Evolutionary conservation across 2,113 vertebrate genomes (phyloP).

Genomic region (Pantherophis guttatus): DNA sequence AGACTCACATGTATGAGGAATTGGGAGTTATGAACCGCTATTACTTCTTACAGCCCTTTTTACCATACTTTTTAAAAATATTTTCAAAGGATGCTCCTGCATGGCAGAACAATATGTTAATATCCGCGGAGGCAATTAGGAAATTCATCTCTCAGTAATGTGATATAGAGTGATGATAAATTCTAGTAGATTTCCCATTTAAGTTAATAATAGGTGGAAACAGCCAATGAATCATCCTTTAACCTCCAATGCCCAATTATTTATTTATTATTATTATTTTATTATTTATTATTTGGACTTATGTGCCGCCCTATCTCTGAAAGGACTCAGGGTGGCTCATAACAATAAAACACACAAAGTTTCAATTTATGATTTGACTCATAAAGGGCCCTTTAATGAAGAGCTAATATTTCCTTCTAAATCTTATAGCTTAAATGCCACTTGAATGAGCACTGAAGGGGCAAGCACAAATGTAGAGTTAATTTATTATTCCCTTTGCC

Average conservation of each 20-base stretch:
- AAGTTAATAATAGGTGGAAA: not conserved
- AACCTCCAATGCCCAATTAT: not conserved
- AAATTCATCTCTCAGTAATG: not conserved
- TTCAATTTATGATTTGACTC: not conserved
- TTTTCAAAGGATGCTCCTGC: not conserved
- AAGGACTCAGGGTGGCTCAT: too few species aligned
- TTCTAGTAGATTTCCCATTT: not conserved
- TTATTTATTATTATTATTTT: too few species aligned
- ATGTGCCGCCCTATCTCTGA: too few species aligned
- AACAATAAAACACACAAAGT: too few species aligned
- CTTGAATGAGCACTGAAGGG: not conserved
- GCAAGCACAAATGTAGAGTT: not conserved
- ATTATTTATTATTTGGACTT: too few species aligned
- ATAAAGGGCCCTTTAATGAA: slow-evolving; percentile 1
- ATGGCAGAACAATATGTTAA: not conserved
- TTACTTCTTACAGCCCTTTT: not conserved
- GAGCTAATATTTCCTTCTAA: not conserved
- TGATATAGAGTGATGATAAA: not conserved
- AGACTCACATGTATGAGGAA: not conserved
- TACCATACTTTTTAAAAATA: not conserved
- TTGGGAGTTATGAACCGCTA: not conserved
- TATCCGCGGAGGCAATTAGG: not conserved
- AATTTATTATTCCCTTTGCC: slow-evolving; percentile 9
- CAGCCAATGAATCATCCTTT: not conserved
- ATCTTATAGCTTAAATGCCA: not conserved